Conservation (phyloP, 2,113 vertebrate species). For the Rhombomys opimus region DNA sequence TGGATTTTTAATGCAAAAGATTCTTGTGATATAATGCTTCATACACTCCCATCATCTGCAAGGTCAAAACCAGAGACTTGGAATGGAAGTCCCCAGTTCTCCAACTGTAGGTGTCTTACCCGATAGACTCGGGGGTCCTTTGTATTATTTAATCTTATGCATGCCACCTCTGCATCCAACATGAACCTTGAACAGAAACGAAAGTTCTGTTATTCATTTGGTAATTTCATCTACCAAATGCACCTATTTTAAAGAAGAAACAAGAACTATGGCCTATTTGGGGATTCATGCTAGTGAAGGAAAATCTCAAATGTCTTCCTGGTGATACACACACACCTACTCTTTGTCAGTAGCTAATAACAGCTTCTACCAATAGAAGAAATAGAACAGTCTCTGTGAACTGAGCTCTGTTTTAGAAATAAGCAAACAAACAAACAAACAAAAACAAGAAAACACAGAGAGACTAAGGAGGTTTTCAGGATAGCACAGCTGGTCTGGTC, state of each 20-base stretch:
- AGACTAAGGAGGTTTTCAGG: not conserved
- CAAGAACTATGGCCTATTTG: not conserved
- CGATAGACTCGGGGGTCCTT: not conserved
- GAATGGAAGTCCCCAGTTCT: not conserved
- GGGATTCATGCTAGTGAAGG: not conserved
- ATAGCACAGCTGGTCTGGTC: not conserved
- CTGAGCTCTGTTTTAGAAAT: not conserved
- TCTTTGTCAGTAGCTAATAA: conserved; percentile 34
- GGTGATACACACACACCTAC: not conserved
- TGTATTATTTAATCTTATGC: not conserved
- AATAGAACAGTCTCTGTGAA: not conserved
- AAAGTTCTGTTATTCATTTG: no score
- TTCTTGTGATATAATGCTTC: conserved; percentile 15
- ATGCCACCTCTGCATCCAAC: not conserved
- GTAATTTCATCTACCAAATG: not conserved
- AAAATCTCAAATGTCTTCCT: conserved; percentile 22
- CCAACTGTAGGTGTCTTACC: not conserved
- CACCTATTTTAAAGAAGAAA: conserved; percentile 19
- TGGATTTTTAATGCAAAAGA: conserved; percentile 10
- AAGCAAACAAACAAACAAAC: conserved; percentile 1
- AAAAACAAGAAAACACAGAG: conserved; percentile 36
- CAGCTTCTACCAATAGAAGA: conserved; percentile 23
- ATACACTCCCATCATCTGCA: not conserved
- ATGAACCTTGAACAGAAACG: not conserved
- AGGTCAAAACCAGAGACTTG: not conserved